Evolutionary conservation across 2,888 invertebrate genomes (phyloP).

Genomic region (Tupiocoris notatus): DNA sequence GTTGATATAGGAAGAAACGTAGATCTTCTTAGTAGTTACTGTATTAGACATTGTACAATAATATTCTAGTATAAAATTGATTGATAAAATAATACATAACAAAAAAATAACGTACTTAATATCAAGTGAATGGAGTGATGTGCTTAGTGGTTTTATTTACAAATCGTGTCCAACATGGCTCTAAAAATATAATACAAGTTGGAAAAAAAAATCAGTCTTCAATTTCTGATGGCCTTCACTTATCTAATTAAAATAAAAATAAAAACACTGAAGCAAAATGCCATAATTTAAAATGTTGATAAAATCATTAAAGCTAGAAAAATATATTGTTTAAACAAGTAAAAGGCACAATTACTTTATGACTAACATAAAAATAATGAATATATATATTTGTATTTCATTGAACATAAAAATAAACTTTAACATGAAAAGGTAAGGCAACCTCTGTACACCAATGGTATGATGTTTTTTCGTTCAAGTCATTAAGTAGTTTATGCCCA

Average conservation of each 20-base stretch:
- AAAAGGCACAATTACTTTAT: constrained; percentile 43
- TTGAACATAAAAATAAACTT: constrained; percentile 43
- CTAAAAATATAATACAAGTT: constrained; percentile 39
- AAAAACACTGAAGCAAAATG: constrained; percentile 32
- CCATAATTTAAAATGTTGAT: constrained; percentile 39
- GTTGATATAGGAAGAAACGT: too few species aligned
- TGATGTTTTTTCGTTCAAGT: constrained; percentile 29
- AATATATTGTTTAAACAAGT: constrained; percentile 41
- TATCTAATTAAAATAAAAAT: constrained; percentile 39
- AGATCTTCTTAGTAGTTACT: constrained; percentile 29
- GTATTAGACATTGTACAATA: constrained; percentile 43
- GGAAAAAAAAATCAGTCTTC: constrained; percentile 39
- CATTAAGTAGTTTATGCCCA: constrained; percentile 41
- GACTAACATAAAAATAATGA: constrained; percentile 44
- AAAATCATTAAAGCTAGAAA: constrained; percentile 44
- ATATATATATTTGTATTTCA: constrained; percentile 34
- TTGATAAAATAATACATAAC: constrained; percentile 43
- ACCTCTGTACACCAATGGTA: constrained; percentile 39
- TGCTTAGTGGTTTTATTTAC: constrained; percentile 40
- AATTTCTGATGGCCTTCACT: constrained; percentile 42
- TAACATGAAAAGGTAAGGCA: constrained; percentile 40
- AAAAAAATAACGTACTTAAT: constrained; percentile 42
- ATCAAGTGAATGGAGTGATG: constrained; percentile 38
- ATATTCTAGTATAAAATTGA: constrained; percentile 43
- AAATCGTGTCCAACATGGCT: constrained; percentile 10